A percentile compares a stretch with the other conserved stretches of the same genome.
phyloP scores from a whole-genome alignment of 1,140 invertebrate genomes.

The Pseudomyrmex flavicornis region DNA sequence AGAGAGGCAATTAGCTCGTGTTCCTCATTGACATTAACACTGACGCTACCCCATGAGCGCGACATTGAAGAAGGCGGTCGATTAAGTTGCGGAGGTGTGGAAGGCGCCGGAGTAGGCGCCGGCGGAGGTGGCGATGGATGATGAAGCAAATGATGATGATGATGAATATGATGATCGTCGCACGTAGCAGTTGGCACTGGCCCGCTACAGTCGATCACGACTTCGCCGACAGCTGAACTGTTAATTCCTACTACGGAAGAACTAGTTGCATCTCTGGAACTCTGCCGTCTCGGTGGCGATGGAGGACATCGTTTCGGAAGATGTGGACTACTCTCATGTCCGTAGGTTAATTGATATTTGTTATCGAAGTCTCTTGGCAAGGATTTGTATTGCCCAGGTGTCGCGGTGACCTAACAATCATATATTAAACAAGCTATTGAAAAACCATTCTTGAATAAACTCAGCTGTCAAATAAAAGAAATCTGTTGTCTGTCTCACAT shows the following conservation, averaged over 20 bases:
- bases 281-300: conserved; percentile 93
- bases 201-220: conserved; percentile 85
- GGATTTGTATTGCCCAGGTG: conserved; percentile 83
- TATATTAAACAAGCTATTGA: background rate
- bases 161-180: conserved; percentile 80
- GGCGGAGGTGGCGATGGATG: conserved; percentile 67
- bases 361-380: conserved; percentile 84
- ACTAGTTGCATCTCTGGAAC: conserved; percentile 81
- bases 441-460: too few species aligned
- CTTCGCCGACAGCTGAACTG: conserved; percentile 73
- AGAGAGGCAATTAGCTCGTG: conserved; percentile 88
- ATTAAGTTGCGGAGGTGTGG: conserved; percentile 81
- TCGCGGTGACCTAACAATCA: conserved; percentile 79
- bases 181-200: conserved; percentile 83
- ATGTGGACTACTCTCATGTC: conserved; percentile 83
- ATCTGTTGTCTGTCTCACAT: background rate
- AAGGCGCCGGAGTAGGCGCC: conserved; percentile 76
- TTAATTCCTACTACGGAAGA: conserved; percentile 73
- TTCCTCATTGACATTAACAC: conserved; percentile 85
- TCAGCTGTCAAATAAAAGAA: background rate
- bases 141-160: conserved; percentile 76
- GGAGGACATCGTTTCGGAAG: conserved; percentile 88
- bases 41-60: conserved; percentile 86
- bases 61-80: conserved; percentile 86
- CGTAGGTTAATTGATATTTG: conserved; percentile 84